phyloP scores from a whole-genome alignment of 1,140 invertebrate species.

The Heliconius hermathena region DNA sequence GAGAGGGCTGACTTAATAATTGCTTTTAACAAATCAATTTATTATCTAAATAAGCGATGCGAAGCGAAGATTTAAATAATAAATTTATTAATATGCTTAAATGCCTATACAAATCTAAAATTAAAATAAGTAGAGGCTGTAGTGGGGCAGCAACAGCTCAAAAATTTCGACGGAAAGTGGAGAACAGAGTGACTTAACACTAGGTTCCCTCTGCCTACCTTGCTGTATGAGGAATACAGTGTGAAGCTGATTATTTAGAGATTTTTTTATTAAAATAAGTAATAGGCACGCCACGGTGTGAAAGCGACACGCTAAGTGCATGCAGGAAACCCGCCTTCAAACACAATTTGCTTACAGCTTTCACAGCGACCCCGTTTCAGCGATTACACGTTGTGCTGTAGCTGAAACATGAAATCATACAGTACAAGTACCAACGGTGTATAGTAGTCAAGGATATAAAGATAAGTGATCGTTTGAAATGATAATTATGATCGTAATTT shows the following conservation, averaged over 20 bases:
- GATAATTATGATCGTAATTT: background rate
- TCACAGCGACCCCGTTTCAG: slow-evolving; percentile 47
- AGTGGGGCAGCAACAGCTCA: too few relatives aligned
- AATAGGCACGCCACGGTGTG: slow-evolving; percentile 14
- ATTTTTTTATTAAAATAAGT: background rate
- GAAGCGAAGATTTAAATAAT: too few relatives aligned
- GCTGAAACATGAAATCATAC: slow-evolving; percentile 5
- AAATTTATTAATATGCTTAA: background rate
- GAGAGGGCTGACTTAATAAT: too few relatives aligned
- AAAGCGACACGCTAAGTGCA: slow-evolving; percentile 43
- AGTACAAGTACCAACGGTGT: background rate
- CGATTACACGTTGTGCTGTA: slow-evolving; percentile 26
- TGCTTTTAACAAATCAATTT: too few relatives aligned
- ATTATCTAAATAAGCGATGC: too few relatives aligned
- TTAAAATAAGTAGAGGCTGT: background rate
- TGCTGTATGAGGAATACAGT: too few relatives aligned
- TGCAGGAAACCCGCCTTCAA: slow-evolving; percentile 52
- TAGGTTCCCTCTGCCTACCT: too few relatives aligned
- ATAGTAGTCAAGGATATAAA: background rate
- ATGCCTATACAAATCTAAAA: background rate
- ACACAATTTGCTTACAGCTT: slow-evolving; percentile 49
- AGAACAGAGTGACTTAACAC: too few relatives aligned
- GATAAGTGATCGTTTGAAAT: background rate
- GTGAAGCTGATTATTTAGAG: too few relatives aligned
- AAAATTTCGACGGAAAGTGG: too few relatives aligned